A percentile compares a stretch with the other conserved stretches of the same genome.
These are phyloP conservation scores for Ammospiza maritima DNA, from an alignment of 2,797 vertebrate genomes.

Conservation along the genomic window DNA sequence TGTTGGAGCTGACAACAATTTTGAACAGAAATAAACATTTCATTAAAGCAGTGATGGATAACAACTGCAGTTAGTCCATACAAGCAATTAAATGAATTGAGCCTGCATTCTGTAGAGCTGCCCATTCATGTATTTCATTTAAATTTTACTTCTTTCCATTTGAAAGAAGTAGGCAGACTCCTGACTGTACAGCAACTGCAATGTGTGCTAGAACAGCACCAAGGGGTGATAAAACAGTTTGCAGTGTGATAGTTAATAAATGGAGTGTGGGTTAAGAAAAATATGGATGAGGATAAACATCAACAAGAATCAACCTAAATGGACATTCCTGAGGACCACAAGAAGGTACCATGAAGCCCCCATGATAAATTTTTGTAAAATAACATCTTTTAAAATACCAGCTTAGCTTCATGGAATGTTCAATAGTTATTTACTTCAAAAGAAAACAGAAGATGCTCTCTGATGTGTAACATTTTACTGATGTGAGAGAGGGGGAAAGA, in stretches of 20 bases:
- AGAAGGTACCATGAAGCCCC: background rate
- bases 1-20: background rate
- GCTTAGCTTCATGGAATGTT: background rate
- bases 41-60: conserved; percentile 7
- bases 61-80: background rate
- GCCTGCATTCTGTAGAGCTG: background rate
- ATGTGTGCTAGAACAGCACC: background rate
- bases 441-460: background rate
- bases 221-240: background rate
- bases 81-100: background rate
- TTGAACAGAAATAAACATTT: conserved; percentile 13
- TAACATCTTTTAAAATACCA: background rate
- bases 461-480: background rate
- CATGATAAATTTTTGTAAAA: background rate
- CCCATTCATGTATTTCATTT: conserved; percentile 36
- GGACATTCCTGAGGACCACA: background rate
- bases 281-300: background rate
- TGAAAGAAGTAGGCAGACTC: background rate
- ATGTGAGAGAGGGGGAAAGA: background rate
- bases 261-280: background rate
- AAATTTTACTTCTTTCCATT: background rate
- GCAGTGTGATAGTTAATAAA: background rate
- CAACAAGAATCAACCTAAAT: background rate
- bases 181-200: background rate
- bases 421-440: background rate